These are phyloP conservation scores for Halcyon badia DNA, from an alignment of 2,797 vertebrate genomes.

Conservation along the genomic window DNA sequence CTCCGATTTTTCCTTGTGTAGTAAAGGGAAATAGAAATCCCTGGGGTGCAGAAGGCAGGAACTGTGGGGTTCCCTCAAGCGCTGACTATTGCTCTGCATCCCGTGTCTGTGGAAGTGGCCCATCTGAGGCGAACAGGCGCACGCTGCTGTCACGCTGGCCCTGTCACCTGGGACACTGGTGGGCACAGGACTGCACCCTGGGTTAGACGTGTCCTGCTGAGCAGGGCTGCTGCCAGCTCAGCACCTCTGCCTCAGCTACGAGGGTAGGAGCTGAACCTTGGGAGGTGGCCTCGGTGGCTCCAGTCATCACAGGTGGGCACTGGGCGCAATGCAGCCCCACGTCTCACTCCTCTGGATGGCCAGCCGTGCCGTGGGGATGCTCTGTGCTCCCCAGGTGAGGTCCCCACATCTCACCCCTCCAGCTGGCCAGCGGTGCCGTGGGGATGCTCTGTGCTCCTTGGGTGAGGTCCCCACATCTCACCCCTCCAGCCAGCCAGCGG, in stretches of 20 bases:
- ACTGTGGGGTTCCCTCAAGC: background rate
- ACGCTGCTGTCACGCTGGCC: accelerated
- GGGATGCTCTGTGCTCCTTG: too few species aligned
- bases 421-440: background rate
- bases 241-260: background rate
- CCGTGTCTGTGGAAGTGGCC: accelerated
- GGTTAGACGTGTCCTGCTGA: background rate
- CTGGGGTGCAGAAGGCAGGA: background rate
- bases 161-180: accelerated
- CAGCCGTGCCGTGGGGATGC: background rate
- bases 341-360: background rate
- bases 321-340: background rate
- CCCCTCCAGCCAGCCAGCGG: background rate
- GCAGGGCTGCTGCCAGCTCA: background rate
- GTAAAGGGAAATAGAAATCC: background rate
- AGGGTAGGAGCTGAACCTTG: background rate
- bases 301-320: accelerated
- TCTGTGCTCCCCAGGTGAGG: too few species aligned
- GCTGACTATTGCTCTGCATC: accelerated
- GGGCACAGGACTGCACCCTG: background rate
- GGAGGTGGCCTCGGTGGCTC: accelerated
- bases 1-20: background rate
- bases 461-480: background rate
- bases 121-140: accelerated
- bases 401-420: background rate